Evolutionary conservation across 2,797 vertebrate genomes (phyloP).

Genomic region (Threskiornis aethiopicus): DNA sequence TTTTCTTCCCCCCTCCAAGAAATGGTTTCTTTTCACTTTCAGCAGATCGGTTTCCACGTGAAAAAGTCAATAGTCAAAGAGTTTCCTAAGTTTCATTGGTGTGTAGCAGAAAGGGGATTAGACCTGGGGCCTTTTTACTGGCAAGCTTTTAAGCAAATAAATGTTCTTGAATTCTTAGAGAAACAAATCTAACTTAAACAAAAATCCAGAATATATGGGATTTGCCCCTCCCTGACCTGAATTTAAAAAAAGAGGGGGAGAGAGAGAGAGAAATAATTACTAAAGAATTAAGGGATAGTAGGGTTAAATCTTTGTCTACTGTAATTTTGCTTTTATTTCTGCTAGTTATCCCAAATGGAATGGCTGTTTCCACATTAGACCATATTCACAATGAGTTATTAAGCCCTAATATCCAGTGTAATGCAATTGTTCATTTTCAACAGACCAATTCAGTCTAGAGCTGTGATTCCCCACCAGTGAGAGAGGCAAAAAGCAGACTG

Average conservation of each 20-base stretch:
- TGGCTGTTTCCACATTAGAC: neutral
- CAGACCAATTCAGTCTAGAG: neutral
- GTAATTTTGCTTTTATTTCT: neutral
- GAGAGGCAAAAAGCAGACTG: neutral
- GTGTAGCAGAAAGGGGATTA: conserved; percentile 70
- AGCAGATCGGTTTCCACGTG: conserved; percentile 65
- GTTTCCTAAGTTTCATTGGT: conserved; percentile 65
- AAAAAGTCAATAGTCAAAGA: conserved; percentile 72
- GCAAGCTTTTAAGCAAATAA: conserved; percentile 71
- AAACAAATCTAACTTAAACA: conserved; percentile 56
- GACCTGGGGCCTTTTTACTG: conserved; percentile 65
- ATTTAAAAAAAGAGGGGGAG: neutral
- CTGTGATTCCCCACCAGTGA: neutral
- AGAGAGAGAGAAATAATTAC: neutral
- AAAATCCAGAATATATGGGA: conserved; percentile 38
- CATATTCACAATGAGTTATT: neutral
- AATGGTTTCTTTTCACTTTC: conserved; percentile 63
- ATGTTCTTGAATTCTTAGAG: conserved; percentile 54
- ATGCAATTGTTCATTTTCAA: neutral
- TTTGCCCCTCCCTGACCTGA: neutral
- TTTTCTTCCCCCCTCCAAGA: conserved; percentile 16
- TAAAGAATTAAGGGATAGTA: neutral
- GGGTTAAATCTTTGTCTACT: neutral
- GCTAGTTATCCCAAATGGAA: neutral
- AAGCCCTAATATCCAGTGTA: neutral